Evolutionary conservation across 2,113 vertebrate species (phyloP).

Genomic region (Tylochromis polylepis): DNA sequence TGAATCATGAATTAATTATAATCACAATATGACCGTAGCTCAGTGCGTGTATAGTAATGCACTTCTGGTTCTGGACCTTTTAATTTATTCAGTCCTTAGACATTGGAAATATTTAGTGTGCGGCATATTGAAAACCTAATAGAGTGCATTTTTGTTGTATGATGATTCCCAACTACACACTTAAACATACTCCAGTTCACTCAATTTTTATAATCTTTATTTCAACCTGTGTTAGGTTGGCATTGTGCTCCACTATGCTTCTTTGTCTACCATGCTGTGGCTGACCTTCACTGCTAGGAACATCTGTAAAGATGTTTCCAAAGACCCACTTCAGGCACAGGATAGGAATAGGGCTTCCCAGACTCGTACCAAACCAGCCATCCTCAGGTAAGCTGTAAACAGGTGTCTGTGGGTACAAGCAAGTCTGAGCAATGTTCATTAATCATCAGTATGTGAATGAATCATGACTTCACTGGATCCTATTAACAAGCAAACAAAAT

Average conservation of each 20-base stretch:
- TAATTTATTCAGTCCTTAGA: not conserved
- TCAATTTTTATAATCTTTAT: not conserved
- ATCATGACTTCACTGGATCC: not conserved
- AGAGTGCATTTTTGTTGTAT: not conserved
- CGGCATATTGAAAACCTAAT: not conserved
- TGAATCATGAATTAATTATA: not conserved
- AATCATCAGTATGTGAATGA: not conserved
- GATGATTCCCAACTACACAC: not conserved
- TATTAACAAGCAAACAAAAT: no score
- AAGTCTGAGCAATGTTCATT: not conserved
- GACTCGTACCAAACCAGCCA: conserved; percentile 74
- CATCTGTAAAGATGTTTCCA: conserved; percentile 89
- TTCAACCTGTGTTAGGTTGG: conserved; percentile 77
- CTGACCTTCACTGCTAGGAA: conserved; percentile 87
- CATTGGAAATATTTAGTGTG: not conserved
- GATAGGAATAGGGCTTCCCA: conserved; percentile 69
- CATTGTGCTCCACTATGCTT: conserved; percentile 87
- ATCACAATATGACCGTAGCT: not conserved
- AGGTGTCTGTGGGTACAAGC: not conserved
- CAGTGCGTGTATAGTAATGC: not conserved
- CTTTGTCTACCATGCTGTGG: conserved; percentile 89
- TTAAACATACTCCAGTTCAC: not conserved
- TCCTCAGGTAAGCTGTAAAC: conserved; percentile 80
- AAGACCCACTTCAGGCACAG: conserved; percentile 73
- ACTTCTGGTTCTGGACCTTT: not conserved